phyloP scores from a whole-genome alignment of 2,797 vertebrate species.

The Graptemys geographica region DNA sequence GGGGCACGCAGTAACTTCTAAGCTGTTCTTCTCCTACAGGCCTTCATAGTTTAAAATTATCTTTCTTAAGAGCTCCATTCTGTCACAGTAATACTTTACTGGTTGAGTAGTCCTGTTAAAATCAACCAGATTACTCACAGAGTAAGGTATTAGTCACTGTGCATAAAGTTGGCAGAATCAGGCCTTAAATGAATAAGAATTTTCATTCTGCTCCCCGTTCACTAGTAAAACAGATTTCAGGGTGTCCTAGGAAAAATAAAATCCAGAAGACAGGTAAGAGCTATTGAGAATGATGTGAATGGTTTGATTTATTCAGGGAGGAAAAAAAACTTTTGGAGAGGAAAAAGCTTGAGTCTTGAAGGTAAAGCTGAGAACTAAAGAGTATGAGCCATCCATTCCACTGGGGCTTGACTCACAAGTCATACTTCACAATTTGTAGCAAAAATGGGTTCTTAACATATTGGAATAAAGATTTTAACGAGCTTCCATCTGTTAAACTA shows the following conservation, averaged over 20 bases:
- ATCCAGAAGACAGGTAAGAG: background rate
- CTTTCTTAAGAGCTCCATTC: background rate
- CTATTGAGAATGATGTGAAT: background rate
- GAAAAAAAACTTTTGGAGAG: constrained; percentile 8
- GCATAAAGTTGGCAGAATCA: background rate
- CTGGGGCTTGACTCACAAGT: constrained; percentile 67
- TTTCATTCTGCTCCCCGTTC: background rate
- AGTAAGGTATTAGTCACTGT: background rate
- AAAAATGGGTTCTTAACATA: constrained; percentile 72
- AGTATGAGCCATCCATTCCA: constrained; percentile 65
- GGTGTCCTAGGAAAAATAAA: constrained; percentile 13
- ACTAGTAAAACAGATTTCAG: constrained; percentile 4
- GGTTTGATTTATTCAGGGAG: background rate
- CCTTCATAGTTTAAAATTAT: background rate
- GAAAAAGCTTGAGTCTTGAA: constrained; percentile 49
- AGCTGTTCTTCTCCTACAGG: background rate
- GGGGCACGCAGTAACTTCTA: background rate
- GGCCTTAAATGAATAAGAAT: background rate
- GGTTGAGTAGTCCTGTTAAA: background rate
- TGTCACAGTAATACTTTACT: background rate
- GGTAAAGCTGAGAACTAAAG: constrained; percentile 45
- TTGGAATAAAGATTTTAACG: constrained; percentile 71
- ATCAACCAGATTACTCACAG: background rate
- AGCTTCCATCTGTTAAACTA: constrained; percentile 75
- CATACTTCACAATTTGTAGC: constrained; percentile 70